A percentile compares a stretch with the other conserved stretches of the same genome.
Conservation (phyloP, 2,797 vertebrate genomes). For the Sebastes wilsoni region DNA sequence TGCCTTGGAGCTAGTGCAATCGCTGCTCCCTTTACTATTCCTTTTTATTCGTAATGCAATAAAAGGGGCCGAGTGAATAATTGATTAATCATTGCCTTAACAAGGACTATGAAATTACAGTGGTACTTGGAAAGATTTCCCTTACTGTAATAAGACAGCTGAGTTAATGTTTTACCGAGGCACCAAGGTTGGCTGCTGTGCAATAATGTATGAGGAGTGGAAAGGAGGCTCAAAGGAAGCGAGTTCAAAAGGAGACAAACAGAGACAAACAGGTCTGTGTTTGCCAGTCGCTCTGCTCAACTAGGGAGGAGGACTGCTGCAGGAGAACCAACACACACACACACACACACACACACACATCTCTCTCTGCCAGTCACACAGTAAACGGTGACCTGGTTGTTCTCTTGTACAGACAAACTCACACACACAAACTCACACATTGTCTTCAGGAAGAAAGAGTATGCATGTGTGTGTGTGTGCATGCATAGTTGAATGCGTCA, state of each 20-base stretch:
- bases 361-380: constrained; percentile 10
- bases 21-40: constrained; percentile 39
- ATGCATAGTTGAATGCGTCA: constrained; percentile 39
- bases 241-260: constrained; percentile 67
- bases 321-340: constrained; percentile 38
- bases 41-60: constrained; percentile 46
- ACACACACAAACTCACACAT: not conserved
- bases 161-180: constrained; percentile 51
- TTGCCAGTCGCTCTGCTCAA: constrained; percentile 62
- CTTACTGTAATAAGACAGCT: constrained; percentile 62
- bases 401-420: constrained; percentile 26
- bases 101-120: constrained; percentile 67
- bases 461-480: not conserved
- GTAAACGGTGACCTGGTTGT: constrained; percentile 64
- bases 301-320: constrained; percentile 46
- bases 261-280: constrained; percentile 70
- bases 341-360: constrained; percentile 23
- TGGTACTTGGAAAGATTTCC: constrained; percentile 46
- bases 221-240: constrained; percentile 43
- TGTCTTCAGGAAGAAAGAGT: constrained; percentile 13
- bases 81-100: constrained; percentile 72
- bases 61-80: constrained; percentile 66
- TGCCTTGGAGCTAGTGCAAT: not conserved
- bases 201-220: constrained; percentile 62
- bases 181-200: constrained; percentile 42